Base-by-base conservation (phyloP, 2,113 vertebrate genomes). In the Thalassoma bifasciatum region DNA sequence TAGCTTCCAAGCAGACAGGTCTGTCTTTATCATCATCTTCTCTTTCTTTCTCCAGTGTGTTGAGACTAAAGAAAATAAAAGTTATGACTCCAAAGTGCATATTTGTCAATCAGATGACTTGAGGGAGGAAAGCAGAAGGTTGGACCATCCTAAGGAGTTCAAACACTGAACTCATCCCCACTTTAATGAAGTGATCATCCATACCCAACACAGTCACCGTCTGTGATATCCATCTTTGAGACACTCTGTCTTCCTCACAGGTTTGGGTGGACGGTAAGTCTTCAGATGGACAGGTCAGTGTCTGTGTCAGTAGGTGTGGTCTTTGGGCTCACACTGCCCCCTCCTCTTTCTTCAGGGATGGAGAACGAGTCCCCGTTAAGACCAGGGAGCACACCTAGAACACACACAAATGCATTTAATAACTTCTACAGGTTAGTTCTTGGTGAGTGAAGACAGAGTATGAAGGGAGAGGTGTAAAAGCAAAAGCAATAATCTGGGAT, bases 281-380 rank as follows among this genome's bases (percentile, higher is more conserved):
- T 24, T 89, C 79, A 92, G 66, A 92, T 86, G 70, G 89, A 91
- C 63, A 91, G 72, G 66, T 92, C 91, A 0, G 89, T 87, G 86
- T 91, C 90, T 42, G 89, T 91, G 85, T 92, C 89, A 0, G 89
- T 86, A 44, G 88, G 72, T 0, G 88, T 82, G 52, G 80, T 91
- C 85, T 91, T 91, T 2, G 60, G 85, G 59, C 87, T 84, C 9
- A 5, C 34, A 1, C 58, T 53, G 36, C 59, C 56, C 17, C 64
- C 79, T 60, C 64, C 80, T 60, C 85, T 54, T 68, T 90, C 91
- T 37, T 92, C 89, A 0, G 89, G 89, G 12, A 92, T 91, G 74
- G 85, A 79, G 60, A 75, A 80, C 1, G 91, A 66, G 54, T 92
- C 91, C 1, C 86, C 66, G 56, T 86, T 75, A n/a, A 85, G 46